Conservation (phyloP, 2,113 vertebrate genomes). For the Petroica traversi region DNA sequence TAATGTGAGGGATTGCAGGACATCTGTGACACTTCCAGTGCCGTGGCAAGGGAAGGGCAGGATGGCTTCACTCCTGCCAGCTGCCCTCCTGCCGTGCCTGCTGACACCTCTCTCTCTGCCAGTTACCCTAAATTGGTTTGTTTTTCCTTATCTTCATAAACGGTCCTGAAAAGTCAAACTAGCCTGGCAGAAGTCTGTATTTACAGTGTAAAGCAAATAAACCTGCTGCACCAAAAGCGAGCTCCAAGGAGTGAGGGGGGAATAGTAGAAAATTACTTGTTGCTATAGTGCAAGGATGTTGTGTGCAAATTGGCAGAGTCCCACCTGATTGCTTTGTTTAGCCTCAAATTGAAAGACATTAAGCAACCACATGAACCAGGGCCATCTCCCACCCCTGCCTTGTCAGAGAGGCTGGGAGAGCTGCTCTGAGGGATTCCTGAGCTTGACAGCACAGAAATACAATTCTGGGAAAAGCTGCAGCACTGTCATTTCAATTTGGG, state of each 20-base stretch:
- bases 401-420: not conserved
- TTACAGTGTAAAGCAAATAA: not conserved
- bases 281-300: not conserved
- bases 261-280: not conserved
- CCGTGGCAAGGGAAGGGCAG: not conserved
- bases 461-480: not conserved
- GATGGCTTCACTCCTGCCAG: not conserved
- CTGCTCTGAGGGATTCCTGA: not conserved
- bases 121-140: not conserved
- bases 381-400: not conserved
- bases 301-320: not conserved
- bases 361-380: not conserved
- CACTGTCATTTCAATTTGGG: rapidly evolving
- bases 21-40: not conserved
- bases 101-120: not conserved
- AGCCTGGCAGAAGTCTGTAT: not conserved
- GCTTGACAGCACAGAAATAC: not conserved
- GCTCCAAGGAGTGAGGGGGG: not conserved
- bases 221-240: not conserved
- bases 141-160: not conserved
- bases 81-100: not conserved
- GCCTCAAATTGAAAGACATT: not conserved
- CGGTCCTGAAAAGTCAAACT: not conserved
- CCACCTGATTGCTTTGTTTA: conserved; percentile 7
- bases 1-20: not conserved